These are phyloP conservation scores for Trichopoda pennipes DNA, from an alignment of 2,888 invertebrate species.

Conservation along the genomic window DNA sequence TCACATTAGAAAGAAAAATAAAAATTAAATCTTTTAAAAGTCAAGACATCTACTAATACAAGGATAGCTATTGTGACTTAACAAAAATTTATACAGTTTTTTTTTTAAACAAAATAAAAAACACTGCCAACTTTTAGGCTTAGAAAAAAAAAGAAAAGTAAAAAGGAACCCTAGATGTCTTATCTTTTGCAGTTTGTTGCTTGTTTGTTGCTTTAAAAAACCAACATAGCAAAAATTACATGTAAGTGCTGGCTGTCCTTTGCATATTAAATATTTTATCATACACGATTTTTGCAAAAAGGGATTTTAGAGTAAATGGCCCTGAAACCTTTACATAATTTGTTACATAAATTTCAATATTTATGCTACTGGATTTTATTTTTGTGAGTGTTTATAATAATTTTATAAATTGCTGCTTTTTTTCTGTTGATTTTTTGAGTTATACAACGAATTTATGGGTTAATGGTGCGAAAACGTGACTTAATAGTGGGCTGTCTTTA, in stretches of 20 bases:
- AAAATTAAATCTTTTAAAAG: constrained; percentile 66
- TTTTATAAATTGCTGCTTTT: constrained; percentile 32
- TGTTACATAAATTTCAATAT: constrained; percentile 75
- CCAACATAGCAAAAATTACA: constrained; percentile 1
- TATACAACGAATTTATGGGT: constrained; percentile 74
- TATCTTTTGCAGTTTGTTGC: constrained; percentile 40
- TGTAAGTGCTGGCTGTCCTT: constrained; percentile 68
- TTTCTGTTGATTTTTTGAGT: constrained; percentile 29
- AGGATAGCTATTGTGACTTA: constrained; percentile 44
- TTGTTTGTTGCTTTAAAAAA: neutral
- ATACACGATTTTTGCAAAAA: constrained; percentile 43
- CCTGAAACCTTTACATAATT: constrained; percentile 48
- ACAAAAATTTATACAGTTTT: constrained; percentile 16
- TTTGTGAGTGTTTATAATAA: constrained; percentile 50
- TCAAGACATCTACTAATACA: constrained; percentile 54
- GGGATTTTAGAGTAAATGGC: constrained; percentile 43
- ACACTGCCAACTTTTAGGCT: constrained; percentile 56
- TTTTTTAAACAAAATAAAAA: neutral
- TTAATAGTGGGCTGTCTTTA: constrained; percentile 73
- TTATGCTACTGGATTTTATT: constrained; percentile 70
- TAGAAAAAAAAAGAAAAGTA: neutral
- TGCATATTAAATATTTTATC: constrained; percentile 75
- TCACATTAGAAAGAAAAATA: constrained; percentile 40
- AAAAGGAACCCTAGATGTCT: constrained; percentile 14
- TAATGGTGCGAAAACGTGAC: constrained; percentile 80